Evolutionary conservation across 2,888 invertebrate species (phyloP), one percentile per base, ranked within the genome.

Genomic region (Phania funesta): DNA sequence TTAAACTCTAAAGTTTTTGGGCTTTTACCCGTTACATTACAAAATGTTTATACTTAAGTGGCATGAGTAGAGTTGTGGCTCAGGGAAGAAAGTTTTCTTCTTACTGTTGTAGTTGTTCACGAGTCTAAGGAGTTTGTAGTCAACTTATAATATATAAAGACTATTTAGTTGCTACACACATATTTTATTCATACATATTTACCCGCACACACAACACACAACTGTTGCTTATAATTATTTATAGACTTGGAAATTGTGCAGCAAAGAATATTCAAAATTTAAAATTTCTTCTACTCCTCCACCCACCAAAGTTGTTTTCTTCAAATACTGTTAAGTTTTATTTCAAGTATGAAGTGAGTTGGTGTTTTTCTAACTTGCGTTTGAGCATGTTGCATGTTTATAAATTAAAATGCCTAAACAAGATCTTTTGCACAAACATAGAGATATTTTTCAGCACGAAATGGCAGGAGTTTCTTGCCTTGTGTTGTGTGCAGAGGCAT

Each of bases 201-300:
- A 1, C 13, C 1, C 8, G 4, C 2, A 86, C 84, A 88, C 88
- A 77, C 87, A 54, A 87, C 84, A 89, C 87, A 88, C 87, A 70
- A 71, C 70, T 76, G 89, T 88, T 89, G 87, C 88, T 87, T 86
- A 84, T 87, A 85, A 85, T 62, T 88, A 87, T 88, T 83, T 62
- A 76, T 58, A 56, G 60, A 46, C 60, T 46, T 48, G 62, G 11
- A 56, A 29, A 50, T 52, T 35, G 50, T 67, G 54, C 20, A 44
- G 52, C 73, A 50, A 35, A 52, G 65, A 58, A 77, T 67, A 46
- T 67, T 41, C 32, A 46, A 80, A 67, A 80, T 24, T 60, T 58
- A 6, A 35, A 41, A 18, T 44, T 41, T 26, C 26, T n/a, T 29
- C 13, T 20, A 13, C 24, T 8, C 5, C 8, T 18, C 0, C 5